Evolutionary conservation across 2,797 vertebrate species (phyloP), one percentile per base, ranked within the genome.

Genomic region (Acanthornis magna): DNA sequence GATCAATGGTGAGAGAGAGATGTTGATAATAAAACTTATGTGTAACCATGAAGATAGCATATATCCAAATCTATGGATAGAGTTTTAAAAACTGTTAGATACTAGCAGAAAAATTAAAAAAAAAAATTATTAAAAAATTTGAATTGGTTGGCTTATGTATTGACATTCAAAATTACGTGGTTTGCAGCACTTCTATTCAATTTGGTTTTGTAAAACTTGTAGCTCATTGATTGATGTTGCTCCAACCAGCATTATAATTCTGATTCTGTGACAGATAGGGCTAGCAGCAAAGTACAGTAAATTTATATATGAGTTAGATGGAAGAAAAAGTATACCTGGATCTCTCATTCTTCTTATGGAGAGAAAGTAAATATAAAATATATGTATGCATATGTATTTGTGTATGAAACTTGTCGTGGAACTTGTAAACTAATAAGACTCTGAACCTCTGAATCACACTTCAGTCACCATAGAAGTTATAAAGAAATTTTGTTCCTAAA

Each of bases 91-190:
- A 38, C 6, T 29, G 5, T 34, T 70, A 13, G 3, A 17, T 43
- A 63, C 6, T 43, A n/a, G 10, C 1, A 80, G 13, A 27, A 67
- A 62, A 90, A n/a, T 10, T 34, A 75, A 62, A 65, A 40, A 1
- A 40, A 47, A 34, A 16, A 55, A 27, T 32, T 78, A 34, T 34
- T 63, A 18, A 16, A 74, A 36, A 5, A 2, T 22, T 85, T 60
- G 1, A 48, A 29, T 30, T 30, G 3, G 2, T 36, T 82, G 9
- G 3, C 4, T 89, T 16, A 8, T 2, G 2, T 60, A 47, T 2
- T 48, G 20, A 45, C 90, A 65, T 81, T 68, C 9, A 42, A 61
- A 74, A 53, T 77, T 42, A 36, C 8, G 20, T n/a, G 11, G 7
- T 29, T 84, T 84, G 42, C 20, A 67, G 11, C 6, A 55, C n/a